Evolutionary conservation across 2,888 invertebrate genomes (phyloP).

Genomic region (Aspidapion aeneum): DNA sequence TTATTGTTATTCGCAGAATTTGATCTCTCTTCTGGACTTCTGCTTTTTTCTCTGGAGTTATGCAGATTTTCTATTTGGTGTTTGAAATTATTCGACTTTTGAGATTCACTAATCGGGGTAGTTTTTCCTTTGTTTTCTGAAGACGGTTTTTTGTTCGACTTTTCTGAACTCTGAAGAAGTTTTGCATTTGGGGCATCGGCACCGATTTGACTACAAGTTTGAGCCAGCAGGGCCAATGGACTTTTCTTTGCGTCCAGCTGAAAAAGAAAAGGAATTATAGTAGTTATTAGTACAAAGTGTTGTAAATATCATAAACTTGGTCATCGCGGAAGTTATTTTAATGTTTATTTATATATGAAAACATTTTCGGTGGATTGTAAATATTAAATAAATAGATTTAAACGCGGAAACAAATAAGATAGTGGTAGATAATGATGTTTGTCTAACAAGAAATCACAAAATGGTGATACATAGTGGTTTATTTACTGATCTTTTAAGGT

Average conservation of each 20-base stretch:
- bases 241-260: constrained; percentile 98
- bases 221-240: constrained; percentile 90
- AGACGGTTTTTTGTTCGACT: constrained; percentile 57
- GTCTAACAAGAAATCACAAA: too few relatives aligned
- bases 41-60: constrained; percentile 66
- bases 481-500: too few relatives aligned
- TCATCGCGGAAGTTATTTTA: too few relatives aligned
- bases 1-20: constrained; percentile 46
- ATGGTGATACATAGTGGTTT: too few relatives aligned
- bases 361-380: too few relatives aligned
- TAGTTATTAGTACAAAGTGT: background rate
- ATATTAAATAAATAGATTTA: too few relatives aligned
- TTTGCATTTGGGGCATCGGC: constrained; percentile 81
- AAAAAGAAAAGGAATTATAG: constrained; percentile 50
- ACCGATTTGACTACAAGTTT: constrained; percentile 97
- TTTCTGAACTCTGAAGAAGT: constrained; percentile 70
- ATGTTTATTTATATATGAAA: too few relatives aligned
- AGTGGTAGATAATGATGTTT: too few relatives aligned
- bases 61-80: constrained; percentile 52
- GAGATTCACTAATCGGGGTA: constrained; percentile 8
- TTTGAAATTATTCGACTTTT: constrained; percentile 23
- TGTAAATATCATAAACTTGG: too few relatives aligned
- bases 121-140: constrained; percentile 56
- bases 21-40: constrained; percentile 64
- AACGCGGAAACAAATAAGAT: too few relatives aligned